These are phyloP conservation scores for Ornithoptera priamus DNA, from an alignment of 2,888 invertebrate species.

Conservation along the genomic window DNA sequence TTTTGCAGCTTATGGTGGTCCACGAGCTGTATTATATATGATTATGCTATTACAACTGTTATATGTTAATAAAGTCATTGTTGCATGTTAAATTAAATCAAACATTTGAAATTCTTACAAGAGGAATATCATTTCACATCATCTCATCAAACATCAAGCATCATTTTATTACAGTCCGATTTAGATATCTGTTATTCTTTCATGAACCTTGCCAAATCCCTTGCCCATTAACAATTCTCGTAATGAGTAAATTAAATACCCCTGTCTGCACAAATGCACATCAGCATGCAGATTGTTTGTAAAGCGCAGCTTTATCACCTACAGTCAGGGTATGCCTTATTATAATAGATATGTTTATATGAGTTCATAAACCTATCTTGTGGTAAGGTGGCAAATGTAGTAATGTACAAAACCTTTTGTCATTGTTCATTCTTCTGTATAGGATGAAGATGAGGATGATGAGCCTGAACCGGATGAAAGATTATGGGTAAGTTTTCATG, in stretches of 20 bases:
- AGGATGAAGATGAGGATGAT: constrained; percentile 71
- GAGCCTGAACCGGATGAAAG: constrained; percentile 62
- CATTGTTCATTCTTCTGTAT: constrained; percentile 32
- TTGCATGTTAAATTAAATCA: background rate
- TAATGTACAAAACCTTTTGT: background rate
- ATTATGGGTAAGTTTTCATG: constrained; percentile 55
- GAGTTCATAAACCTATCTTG: background rate
- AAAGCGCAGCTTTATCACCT: background rate
- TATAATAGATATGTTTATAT: background rate
- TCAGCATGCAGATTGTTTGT: background rate
- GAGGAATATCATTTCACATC: background rate
- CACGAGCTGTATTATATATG: background rate
- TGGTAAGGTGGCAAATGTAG: background rate
- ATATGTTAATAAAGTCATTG: background rate
- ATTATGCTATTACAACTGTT: background rate
- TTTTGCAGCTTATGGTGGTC: background rate
- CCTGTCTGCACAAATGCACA: background rate
- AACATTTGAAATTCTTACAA: background rate
- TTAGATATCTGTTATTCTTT: background rate
- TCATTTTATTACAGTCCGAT: background rate
- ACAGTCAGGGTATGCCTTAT: background rate
- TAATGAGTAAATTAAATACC: background rate
- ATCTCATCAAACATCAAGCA: background rate
- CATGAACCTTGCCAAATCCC: background rate
- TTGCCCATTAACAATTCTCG: background rate